Evolutionary conservation across 2,797 vertebrate species (phyloP), one percentile per base, ranked within the genome.

Genomic region (Chrysolophus pictus): DNA sequence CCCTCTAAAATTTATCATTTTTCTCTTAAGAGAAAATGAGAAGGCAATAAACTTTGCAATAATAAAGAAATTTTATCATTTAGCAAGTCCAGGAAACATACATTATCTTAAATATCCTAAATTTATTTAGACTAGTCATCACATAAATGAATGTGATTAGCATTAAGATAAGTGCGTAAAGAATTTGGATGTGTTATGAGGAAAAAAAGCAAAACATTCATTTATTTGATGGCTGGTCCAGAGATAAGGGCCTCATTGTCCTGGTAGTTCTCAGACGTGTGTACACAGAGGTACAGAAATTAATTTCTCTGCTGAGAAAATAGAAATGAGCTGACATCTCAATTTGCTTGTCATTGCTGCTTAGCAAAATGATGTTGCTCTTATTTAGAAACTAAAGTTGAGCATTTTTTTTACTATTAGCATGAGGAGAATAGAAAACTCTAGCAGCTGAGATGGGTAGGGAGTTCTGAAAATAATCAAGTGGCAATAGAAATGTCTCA

Each of bases 121-220:
- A 51, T 68, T 76, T 88, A 84, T 71, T 73, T 86, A 68, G 63
- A 76, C 76, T 73, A 84, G 41, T 94, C 82, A 79, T 59, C 55
- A 69, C 68, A 67, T 80, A 77, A 75, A 91, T 84, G 55, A 92
- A 90, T 64, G 71, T 39, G n/a, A 39, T 91, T 93, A 93, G 16
- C 69, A 80, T 11, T 51, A 56, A 83, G 28, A 74, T 80, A 68
- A 89, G 31, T 59, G 28, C 7, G 0, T 35, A 46, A 88, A 81
- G 41, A 21, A 23, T 64, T 59, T n/a, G 26, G 44, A 24, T 73
- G 18, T 3, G 9, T 86, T 71, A 12, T 88, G 35, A 31, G 19
- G 42, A 11, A 29, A 33, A 41, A 71, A 35, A 58, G 26, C 24
- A 14, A 44, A 42, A 62, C 33, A 56, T 55, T 31, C 29, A 31